Conservation (phyloP, 2,888 invertebrate species). For the Eucriotettix oculatus region DNA sequence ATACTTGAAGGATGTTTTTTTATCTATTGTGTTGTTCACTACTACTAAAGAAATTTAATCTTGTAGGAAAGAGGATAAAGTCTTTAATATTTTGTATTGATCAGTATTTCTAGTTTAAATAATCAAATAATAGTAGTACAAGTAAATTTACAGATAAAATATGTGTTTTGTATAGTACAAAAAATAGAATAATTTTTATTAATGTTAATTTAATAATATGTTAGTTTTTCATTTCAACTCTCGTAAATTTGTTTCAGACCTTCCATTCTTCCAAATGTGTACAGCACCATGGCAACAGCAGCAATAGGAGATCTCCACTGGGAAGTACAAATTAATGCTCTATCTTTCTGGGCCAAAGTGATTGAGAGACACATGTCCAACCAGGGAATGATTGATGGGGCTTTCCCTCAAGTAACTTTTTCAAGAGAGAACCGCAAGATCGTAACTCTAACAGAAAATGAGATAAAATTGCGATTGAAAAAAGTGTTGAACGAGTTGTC, state of each 20-base stretch:
- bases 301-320: conserved; percentile 59
- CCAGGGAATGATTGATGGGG: conserved; percentile 72
- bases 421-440: conserved; percentile 64
- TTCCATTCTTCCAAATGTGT: conserved; percentile 34
- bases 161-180: no score
- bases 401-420: conserved; percentile 62
- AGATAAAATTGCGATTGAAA: conserved; percentile 44
- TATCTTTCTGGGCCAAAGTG: conserved; percentile 55
- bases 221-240: neutral
- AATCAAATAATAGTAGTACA: neutral
- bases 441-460: conserved; percentile 47
- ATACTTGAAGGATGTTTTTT: no score
- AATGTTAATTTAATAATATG: neutral
- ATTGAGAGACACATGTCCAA: conserved; percentile 45
- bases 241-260: conserved; percentile 16
- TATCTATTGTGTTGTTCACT: no score
- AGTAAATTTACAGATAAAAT: no score
- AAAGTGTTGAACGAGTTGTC: conserved; percentile 52
- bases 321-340: conserved; percentile 59
- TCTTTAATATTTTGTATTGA: no score
- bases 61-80: no score
- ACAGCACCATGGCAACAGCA: conserved; percentile 45
- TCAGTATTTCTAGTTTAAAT: no score
- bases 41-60: no score
- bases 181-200: neutral